These are phyloP conservation scores for Deilephila elpenor DNA, from an alignment of 2,888 invertebrate species.

Conservation along the genomic window DNA sequence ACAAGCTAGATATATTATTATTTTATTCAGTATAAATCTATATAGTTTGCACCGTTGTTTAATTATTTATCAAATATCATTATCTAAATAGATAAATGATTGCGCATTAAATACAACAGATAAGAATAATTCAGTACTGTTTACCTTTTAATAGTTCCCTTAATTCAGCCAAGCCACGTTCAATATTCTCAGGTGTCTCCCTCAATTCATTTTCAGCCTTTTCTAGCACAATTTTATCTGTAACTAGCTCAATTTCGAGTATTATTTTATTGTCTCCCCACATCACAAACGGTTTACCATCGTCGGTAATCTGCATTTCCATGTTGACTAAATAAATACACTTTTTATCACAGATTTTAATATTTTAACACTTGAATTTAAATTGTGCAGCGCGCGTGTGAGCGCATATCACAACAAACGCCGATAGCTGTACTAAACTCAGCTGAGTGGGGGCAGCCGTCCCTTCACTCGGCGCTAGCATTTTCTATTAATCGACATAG, in stretches of 20 bases:
- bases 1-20: no score
- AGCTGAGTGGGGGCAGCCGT: slow-evolving; percentile 11
- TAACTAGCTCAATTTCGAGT: slow-evolving; percentile 86
- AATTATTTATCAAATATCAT: not conserved
- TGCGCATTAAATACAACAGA: not conserved
- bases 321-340: slow-evolving; percentile 1
- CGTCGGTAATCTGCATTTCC: slow-evolving; percentile 80
- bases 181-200: slow-evolving; percentile 88
- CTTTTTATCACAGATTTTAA: slow-evolving; percentile 17
- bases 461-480: slow-evolving; percentile 22
- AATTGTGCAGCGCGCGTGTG: not conserved
- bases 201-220: slow-evolving; percentile 88
- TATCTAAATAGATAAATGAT: slow-evolving; percentile 1
- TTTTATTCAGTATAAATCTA: no score
- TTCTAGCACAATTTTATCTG: slow-evolving; percentile 82
- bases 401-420: slow-evolving; percentile 11
- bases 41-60: no score
- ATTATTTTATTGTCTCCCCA: slow-evolving; percentile 85
- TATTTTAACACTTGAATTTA: slow-evolving; percentile 48
- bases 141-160: slow-evolving; percentile 85
- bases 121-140: not conserved
- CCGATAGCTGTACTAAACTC: slow-evolving; percentile 5
- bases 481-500: slow-evolving; percentile 20
- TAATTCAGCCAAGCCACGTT: slow-evolving; percentile 84
- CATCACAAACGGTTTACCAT: slow-evolving; percentile 86